A percentile compares a stretch with the other conserved stretches of the same genome.
Conservation (phyloP, 2,797 vertebrate genomes). For the Sebastes paucispinis region DNA sequence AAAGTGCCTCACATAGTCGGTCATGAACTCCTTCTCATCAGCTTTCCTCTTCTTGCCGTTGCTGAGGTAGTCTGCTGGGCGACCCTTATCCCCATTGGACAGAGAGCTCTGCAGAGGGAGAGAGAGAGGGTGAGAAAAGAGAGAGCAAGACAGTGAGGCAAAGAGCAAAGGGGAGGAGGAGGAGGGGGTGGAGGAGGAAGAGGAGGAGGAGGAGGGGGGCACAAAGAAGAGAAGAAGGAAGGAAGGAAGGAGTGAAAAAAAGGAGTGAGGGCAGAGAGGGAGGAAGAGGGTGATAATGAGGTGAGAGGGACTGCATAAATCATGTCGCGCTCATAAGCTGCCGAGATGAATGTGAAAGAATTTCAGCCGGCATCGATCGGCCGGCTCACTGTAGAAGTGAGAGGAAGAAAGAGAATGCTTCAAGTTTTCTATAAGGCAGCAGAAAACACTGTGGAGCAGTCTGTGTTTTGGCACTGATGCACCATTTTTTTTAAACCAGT, state of each 20-base stretch:
- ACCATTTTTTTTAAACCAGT: background rate
- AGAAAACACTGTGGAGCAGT: constrained; percentile 5
- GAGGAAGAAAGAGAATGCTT: constrained; percentile 5
- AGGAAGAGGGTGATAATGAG: constrained; percentile 74
- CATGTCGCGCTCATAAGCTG: constrained; percentile 73
- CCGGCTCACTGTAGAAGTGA: constrained; percentile 25
- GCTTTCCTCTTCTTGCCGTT: constrained; percentile 92
- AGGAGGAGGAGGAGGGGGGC: background rate
- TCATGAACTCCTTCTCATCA: constrained; percentile 91
- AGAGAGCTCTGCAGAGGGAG: constrained; percentile 85
- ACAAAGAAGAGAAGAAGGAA: background rate
- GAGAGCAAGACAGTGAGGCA: background rate
- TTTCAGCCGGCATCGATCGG: constrained; percentile 68
- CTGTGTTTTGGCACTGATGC: background rate
- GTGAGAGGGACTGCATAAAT: constrained; percentile 78
- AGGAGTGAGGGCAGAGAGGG: constrained; percentile 16
- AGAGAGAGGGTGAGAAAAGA: background rate
- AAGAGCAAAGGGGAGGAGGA: background rate
- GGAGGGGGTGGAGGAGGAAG: background rate
- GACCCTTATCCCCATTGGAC: constrained; percentile 89
- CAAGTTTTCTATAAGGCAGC: constrained; percentile 25
- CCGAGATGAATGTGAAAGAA: constrained; percentile 73
- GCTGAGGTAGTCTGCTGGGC: constrained; percentile 89
- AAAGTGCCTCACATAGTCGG: constrained; percentile 87
- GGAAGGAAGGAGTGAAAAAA: background rate